Evolutionary conservation across 2,113 vertebrate genomes (phyloP), one percentile per base, ranked within the genome.

Genomic region (Myotis yumanensis): DNA sequence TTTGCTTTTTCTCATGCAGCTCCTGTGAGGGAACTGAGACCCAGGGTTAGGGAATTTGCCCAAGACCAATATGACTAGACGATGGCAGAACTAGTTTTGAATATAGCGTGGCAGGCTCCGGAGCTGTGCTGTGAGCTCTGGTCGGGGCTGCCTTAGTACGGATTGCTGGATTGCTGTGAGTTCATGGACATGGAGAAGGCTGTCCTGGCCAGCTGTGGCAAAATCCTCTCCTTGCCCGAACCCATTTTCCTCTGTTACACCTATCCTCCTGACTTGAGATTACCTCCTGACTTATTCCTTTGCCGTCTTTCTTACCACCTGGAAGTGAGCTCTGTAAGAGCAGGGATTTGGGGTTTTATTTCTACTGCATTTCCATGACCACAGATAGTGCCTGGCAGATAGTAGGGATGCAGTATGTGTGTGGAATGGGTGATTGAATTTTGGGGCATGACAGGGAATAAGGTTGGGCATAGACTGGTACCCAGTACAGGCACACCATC

Each of bases 321-420:
- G 35, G 80, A 51, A 11, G 16, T 80, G 75, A 83, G 57, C 14
- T 89, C 48, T 91, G 8, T 77, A 76, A 79, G 35, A 89, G 35
- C 62, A 43, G 59, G 52, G n/a, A 32, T 80, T 76, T 57, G 76
- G 6, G 37, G 14, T 46, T 84, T 91, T 76, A 12, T 90, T 46
- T 68, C 62, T 14, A 12, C 35, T 71, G 30, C 77, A 23, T 72
- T 88, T 94, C n/a, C 10, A 77, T 62, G 66, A 54, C 32, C 54
- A 91, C 52, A 75, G 79, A 43, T 84, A 87, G 43, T 43, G 6
- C 48, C 48, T 75, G 62, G 30, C n/a, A 23, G 57, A 17, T 46
- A 43, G 69, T 76, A 89, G 51, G 40, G 54, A 3, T 4, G 14
- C 37, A 68, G 4, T 84, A 4, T 81, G 25, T 90, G 72, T 92